Percentiles rank a stretch among this genome's conserved stretches.
phyloP scores from a whole-genome alignment of 2,888 invertebrate genomes.

The Pseudococcus jackbeardsleyi region DNA sequence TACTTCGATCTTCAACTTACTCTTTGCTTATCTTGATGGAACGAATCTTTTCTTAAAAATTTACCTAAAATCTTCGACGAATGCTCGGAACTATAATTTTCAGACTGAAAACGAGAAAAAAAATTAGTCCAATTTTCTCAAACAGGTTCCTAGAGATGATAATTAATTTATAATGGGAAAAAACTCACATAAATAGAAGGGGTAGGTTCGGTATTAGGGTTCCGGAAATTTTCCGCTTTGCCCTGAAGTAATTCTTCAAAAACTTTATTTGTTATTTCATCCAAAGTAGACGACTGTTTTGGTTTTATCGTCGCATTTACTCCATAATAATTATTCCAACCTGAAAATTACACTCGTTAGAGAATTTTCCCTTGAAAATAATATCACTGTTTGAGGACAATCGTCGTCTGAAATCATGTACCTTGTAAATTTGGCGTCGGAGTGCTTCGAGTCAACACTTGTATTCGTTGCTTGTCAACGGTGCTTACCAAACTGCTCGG shows the following conservation, averaged over 20 bases:
- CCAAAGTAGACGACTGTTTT: slow-evolving; percentile 71
- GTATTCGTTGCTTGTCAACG: slow-evolving; percentile 75
- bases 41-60: slow-evolving; percentile 76
- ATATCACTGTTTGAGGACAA: neutral
- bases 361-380: neutral
- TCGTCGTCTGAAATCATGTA: neutral
- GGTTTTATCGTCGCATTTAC: slow-evolving; percentile 57
- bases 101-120: slow-evolving; percentile 72
- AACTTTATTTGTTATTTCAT: slow-evolving; percentile 83
- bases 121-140: neutral
- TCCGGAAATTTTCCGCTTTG: slow-evolving; percentile 69
- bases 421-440: slow-evolving; percentile 66
- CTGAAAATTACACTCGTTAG: slow-evolving; percentile 15
- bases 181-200: slow-evolving; percentile 51
- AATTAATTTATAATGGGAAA: neutral
- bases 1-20: slow-evolving; percentile 66
- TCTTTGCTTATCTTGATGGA: slow-evolving; percentile 71
- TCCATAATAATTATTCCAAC: slow-evolving; percentile 56
- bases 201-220: slow-evolving; percentile 63
- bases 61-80: slow-evolving; percentile 79
- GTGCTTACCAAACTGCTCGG: slow-evolving; percentile 71
- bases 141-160: too few relatives aligned
- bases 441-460: slow-evolving; percentile 71
- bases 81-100: slow-evolving; percentile 81
- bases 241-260: slow-evolving; percentile 82